These are phyloP conservation scores for Eulemur rufifrons DNA, from an alignment of 2,113 vertebrate genomes.

Conservation along the genomic window DNA sequence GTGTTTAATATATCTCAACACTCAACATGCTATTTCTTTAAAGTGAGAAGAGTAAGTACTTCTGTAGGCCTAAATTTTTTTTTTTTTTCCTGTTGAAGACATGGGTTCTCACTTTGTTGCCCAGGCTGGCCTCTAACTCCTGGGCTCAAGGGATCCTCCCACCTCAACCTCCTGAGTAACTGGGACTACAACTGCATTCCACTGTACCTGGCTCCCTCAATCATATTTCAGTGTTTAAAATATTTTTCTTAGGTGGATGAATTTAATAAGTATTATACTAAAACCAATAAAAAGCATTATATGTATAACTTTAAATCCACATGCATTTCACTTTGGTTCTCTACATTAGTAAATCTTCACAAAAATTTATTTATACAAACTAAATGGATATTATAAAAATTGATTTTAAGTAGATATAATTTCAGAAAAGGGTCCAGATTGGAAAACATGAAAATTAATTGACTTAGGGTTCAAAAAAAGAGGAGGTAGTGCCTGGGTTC, in stretches of 20 bases:
- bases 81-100: neutral
- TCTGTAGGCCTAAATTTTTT: neutral
- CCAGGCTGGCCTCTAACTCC: neutral
- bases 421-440: neutral
- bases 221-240: neutral
- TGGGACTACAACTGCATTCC: neutral
- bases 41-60: neutral
- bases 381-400: neutral
- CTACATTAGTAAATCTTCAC: neutral
- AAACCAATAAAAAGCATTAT: neutral
- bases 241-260: neutral
- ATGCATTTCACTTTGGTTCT: neutral
- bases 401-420: neutral
- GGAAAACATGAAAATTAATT: neutral
- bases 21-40: neutral
- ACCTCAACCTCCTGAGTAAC: neutral
- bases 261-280: neutral
- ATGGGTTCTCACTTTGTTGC: neutral
- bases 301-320: neutral
- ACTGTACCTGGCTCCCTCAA: neutral
- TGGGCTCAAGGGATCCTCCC: neutral
- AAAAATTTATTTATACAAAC: constrained; percentile 7
- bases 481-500: neutral
- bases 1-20: neutral
- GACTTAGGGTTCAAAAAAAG: neutral